Percentiles rank a stretch among this genome's conserved stretches.
phyloP scores from a whole-genome alignment of 2,113 vertebrate genomes.

The Neopipo cinnamomea region DNA sequence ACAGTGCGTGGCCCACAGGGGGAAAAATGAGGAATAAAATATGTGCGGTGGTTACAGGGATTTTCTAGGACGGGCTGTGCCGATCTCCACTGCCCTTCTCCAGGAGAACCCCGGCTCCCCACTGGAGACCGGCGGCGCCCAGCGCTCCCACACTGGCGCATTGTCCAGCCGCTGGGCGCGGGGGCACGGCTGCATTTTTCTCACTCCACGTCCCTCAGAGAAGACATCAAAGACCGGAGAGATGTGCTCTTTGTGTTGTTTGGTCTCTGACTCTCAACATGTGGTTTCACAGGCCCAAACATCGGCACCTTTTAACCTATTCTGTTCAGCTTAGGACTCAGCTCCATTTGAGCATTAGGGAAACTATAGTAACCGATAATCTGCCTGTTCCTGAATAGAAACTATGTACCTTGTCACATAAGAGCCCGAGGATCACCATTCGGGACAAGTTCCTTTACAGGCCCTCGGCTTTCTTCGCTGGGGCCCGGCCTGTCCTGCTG shows the following conservation, averaged over 20 bases:
- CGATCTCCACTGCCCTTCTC: accelerated
- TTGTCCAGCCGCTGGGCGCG: slow-evolving; percentile 69
- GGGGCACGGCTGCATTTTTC: slow-evolving; percentile 70
- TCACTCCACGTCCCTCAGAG: slow-evolving; percentile 85
- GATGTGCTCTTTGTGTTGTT: slow-evolving; percentile 90
- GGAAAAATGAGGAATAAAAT: accelerated
- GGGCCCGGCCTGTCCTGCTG: slow-evolving; percentile 83
- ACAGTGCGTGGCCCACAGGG: accelerated
- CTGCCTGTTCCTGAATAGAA: slow-evolving; percentile 97
- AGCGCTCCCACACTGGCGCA: slow-evolving; percentile 62
- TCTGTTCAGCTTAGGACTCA: slow-evolving; percentile 96
- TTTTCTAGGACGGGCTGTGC: accelerated
- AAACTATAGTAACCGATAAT: slow-evolving; percentile 99
- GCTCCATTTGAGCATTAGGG: slow-evolving; percentile 98
- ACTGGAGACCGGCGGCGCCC: not conserved
- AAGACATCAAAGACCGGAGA: slow-evolving; percentile 93
- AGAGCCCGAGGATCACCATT: slow-evolving; percentile 88
- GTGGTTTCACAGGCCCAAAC: slow-evolving; percentile 94
- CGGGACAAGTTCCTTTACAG: slow-evolving; percentile 91
- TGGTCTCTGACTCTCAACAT: slow-evolving; percentile 97
- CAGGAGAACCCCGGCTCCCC: not conserved
- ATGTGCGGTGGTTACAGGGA: accelerated
- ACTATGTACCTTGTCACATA: slow-evolving; percentile 99
- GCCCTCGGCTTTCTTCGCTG: slow-evolving; percentile 84
- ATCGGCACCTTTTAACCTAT: slow-evolving; percentile 99